phyloP scores from a whole-genome alignment of 1,140 invertebrate genomes.

The Penaeus chinensis region DNA sequence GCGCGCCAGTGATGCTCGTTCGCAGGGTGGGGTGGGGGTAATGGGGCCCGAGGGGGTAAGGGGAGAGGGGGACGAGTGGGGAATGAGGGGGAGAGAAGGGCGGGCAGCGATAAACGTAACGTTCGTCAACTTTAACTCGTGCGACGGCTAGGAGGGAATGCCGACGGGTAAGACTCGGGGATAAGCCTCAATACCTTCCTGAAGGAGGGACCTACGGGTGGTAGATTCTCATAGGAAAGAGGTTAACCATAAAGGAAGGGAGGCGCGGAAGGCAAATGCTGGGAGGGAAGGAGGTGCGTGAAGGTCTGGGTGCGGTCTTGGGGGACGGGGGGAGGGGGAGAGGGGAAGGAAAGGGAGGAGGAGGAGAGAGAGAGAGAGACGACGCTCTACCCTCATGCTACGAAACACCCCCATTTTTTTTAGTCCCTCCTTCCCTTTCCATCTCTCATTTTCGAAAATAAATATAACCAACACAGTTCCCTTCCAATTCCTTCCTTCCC shows the following conservation, averaged over 20 bases:
- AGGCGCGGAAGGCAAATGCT: too few relatives aligned
- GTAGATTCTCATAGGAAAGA: too few relatives aligned
- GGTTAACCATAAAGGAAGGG: too few relatives aligned
- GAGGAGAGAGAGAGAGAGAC: not conserved
- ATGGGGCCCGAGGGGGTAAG: not conserved
- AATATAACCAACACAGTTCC: too few relatives aligned
- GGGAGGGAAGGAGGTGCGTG: too few relatives aligned
- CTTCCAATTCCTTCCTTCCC: not conserved
- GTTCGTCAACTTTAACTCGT: too few relatives aligned
- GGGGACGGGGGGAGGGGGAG: not conserved
- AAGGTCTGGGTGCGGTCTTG: not conserved
- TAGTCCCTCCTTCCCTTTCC: too few relatives aligned
- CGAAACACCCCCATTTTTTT: not conserved
- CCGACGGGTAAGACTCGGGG: too few relatives aligned
- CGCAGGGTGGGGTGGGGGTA: not conserved
- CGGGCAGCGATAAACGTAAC: too few relatives aligned
- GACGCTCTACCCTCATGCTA: not conserved
- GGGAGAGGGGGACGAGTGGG: not conserved
- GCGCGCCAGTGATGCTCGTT: not conserved
- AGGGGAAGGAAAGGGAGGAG: not conserved
- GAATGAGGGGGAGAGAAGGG: not conserved
- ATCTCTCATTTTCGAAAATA: too few relatives aligned
- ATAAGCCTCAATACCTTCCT: not conserved
- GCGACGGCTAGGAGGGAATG: too few relatives aligned
- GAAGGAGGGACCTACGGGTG: not conserved